Conservation (phyloP, 1,140 invertebrate species). For the Apis dorsata region DNA sequence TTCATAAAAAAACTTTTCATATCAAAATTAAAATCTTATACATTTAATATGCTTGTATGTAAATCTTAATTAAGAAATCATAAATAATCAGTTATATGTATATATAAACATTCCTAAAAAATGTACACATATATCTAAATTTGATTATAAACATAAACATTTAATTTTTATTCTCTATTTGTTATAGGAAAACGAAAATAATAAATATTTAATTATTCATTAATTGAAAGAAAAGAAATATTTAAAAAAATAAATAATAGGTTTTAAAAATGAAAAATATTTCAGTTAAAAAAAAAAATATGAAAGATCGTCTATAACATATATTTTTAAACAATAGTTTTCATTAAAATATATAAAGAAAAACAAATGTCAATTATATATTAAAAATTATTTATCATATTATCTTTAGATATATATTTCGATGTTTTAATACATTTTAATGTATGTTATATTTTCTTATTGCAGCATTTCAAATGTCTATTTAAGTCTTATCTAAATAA, state of each 20-base stretch:
- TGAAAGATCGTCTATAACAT: not conserved
- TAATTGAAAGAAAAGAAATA: not conserved
- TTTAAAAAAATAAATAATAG: not conserved
- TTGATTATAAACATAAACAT: not conserved
- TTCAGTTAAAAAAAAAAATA: not conserved
- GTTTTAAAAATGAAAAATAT: not conserved
- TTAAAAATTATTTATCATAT: not conserved
- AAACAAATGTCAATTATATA: conserved; percentile 24
- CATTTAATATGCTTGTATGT: conserved; percentile 3
- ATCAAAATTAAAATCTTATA: not conserved
- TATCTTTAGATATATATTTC: not conserved
- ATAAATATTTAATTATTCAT: conserved; percentile 3
- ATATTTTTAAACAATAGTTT: not conserved
- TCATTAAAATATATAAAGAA: conserved; percentile 4
- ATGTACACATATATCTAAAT: not conserved
- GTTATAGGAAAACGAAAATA: not conserved
- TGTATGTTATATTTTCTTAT: not conserved
- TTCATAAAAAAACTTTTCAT: not conserved
- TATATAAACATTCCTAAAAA: conserved; percentile 23
- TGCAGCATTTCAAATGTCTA: not conserved
- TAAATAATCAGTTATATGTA: not conserved
- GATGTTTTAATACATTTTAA: not conserved
- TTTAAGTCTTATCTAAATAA: not conserved
- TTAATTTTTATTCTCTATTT: not conserved
- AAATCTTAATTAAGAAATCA: not conserved